Base-by-base conservation (phyloP, 1,140 invertebrate genomes). In the Adelges cooleyi region DNA sequence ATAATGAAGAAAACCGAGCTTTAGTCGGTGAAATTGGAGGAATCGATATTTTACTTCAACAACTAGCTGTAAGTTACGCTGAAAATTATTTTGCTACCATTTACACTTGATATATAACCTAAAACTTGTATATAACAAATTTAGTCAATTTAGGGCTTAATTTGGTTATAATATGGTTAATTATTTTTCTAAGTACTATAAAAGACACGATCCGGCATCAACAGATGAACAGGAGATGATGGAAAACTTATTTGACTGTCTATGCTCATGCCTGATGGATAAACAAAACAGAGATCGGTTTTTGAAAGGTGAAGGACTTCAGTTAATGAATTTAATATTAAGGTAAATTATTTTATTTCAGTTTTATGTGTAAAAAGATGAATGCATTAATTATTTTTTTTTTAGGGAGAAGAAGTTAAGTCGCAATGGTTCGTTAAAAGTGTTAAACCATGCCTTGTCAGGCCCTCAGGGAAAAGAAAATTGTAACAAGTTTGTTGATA, bases 401-500 rank as follows among this genome's bases (percentile, higher is more conserved):
- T 76, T 56, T 69, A 88, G 93, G 71, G 95, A 99, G 75, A 98
- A 97, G 77, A 98, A 98, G 77, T 83, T 93, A 77, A 97, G 93
- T 1, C 80, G 95, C 3, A 93, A 95, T 77, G 94, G 95, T 59
- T 96, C 95, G 4, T 77, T 99, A 0, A 98, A 98, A 78, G 94
- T 98, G 10, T 77, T 99, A 2, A 90, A 97, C 78, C 92, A 98
- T 78, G 92, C 95, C 15, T 89, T 98, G 80, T 89, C 87, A 42
- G 93, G 93, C 4, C 80, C 83, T 2, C 92, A 98, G 74, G 95
- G 93, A 6, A 84, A 82, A 71, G 92, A 98, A 69, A 96, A 97
- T 74, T 97, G 95, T 73, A 94, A 94, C 72, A 98, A 99, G 76
- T 97, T 99, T 78, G 90, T 99, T 0, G 97, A 99, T 74, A 98